Percentiles rank a stretch among this genome's conserved stretches.
Evolutionary conservation across 1,140 invertebrate genomes (phyloP).

Genomic region (Drosophila burlai): DNA sequence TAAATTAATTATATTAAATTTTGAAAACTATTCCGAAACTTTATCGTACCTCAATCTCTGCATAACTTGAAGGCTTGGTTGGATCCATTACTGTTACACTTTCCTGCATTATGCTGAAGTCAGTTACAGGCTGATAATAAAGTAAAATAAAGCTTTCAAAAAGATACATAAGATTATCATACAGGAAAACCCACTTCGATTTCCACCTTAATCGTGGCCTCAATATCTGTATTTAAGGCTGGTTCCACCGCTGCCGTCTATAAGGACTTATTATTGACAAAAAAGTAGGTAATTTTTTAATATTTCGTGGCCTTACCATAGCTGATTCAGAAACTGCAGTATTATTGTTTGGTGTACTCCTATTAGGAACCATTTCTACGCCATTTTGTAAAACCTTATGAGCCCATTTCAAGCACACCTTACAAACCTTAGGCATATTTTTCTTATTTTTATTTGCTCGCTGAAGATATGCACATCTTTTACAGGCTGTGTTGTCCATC

Average conservation of each 20-base stretch:
- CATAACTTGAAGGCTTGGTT: background rate
- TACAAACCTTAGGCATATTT: background rate
- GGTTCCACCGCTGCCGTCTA: background rate
- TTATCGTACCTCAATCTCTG: background rate
- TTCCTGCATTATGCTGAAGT: background rate
- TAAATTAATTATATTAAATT: background rate
- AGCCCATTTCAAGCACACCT: conserved; percentile 1
- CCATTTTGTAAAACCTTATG: background rate
- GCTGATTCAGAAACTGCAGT: too few species aligned
- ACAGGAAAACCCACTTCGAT: background rate
- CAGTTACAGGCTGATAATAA: background rate
- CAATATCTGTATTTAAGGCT: background rate
- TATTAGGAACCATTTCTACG: too few species aligned
- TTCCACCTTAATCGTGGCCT: background rate
- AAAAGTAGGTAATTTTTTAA: background rate
- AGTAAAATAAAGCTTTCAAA: background rate
- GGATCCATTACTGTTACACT: background rate
- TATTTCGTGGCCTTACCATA: background rate
- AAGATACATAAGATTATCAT: too few species aligned
- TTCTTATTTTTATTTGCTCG: background rate
- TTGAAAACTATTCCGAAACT: too few species aligned
- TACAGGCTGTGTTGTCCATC: background rate
- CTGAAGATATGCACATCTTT: background rate
- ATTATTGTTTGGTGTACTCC: background rate
- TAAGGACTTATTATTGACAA: background rate